Base-by-base conservation (phyloP, 2,888 invertebrate genomes). In the Rapana venosa region DNA sequence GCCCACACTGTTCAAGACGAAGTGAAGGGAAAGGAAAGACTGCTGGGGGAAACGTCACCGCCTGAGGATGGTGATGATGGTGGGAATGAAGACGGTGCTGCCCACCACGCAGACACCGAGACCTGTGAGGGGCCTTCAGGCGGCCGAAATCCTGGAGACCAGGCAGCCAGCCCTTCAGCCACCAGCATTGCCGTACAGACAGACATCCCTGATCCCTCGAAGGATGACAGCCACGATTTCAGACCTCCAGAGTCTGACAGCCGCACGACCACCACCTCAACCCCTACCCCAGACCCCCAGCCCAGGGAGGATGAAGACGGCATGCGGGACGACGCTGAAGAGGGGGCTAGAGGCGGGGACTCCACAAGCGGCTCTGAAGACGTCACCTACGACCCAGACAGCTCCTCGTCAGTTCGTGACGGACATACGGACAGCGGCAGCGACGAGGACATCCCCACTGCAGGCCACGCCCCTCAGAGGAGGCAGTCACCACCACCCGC, bases 161-260 rank as follows among this genome's bases (percentile, higher is more conserved):
- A 83, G 26, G 11, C 36, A 6, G 22, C 36, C 26, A 47, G 47
- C 22, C 81, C 81, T 47, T 0, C 36, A 5, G 81, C 81, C 47
- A 26, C 81, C 20, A 81, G 81, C 81, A 83, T 83, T 8, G 81
- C 81, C 6, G 81, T 83, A 6, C 61, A 87, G 30, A 87, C 74
- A 15, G 74, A 87, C 30, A 15, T 36, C 15, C 26, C 22, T 86
- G 58, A 86, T 13, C 58, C n/a, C n/a, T 0, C 20, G 8, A n/a
- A 11, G 36, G 22, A 11, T 13, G 81, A 47, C 47, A 11, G 26
- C 30, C 13, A 26, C 26, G 26, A 47, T 26, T 11, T n/a, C 81
- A 83, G 13, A 0, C 81, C 81, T 47, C 47, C 81, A 15, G n/a
- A n/a, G 0, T 47, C 81, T 47, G 47, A 36, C 47, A 47, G 0